These are phyloP conservation scores for Chiloscyllium punctatum DNA, from an alignment of 2,797 vertebrate genomes.

Conservation along the genomic window DNA sequence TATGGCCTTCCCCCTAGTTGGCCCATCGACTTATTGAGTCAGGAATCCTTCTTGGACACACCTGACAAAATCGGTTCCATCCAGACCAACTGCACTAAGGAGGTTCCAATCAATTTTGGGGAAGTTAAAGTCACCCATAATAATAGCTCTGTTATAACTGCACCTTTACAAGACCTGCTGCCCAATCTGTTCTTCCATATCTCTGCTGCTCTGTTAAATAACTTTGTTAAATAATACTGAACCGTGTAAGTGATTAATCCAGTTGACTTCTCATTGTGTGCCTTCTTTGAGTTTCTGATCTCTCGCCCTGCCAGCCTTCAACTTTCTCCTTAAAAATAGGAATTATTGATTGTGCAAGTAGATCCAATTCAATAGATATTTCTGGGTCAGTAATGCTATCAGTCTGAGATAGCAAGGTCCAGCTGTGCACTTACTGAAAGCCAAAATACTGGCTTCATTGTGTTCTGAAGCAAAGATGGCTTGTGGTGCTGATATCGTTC, in stretches of 20 bases:
- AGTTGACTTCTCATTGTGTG: background rate
- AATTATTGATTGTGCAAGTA: conserved; percentile 52
- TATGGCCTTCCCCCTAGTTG: too few species aligned
- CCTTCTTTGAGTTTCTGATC: background rate
- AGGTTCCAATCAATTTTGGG: too few species aligned
- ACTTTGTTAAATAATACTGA: background rate
- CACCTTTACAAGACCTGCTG: too few species aligned
- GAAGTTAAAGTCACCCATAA: too few species aligned
- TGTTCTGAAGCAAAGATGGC: background rate
- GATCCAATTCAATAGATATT: conserved; percentile 52
- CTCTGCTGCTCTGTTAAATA: too few species aligned
- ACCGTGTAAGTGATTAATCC: background rate
- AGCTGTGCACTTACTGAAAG: background rate
- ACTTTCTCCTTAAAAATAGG: conserved; percentile 50
- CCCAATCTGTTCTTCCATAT: too few species aligned
- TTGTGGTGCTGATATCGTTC: background rate
- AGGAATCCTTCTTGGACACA: too few species aligned
- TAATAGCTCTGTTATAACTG: too few species aligned
- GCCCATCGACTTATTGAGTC: too few species aligned
- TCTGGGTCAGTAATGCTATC: conserved; percentile 44
- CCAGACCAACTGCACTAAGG: too few species aligned
- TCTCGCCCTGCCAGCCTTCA: background rate
- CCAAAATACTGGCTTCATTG: background rate
- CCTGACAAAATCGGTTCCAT: too few species aligned
- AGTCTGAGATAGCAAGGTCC: background rate